Evolutionary conservation across 2,888 invertebrate genomes (phyloP), one percentile per base, ranked within the genome.

Genomic region (Oligia strigilis): DNA sequence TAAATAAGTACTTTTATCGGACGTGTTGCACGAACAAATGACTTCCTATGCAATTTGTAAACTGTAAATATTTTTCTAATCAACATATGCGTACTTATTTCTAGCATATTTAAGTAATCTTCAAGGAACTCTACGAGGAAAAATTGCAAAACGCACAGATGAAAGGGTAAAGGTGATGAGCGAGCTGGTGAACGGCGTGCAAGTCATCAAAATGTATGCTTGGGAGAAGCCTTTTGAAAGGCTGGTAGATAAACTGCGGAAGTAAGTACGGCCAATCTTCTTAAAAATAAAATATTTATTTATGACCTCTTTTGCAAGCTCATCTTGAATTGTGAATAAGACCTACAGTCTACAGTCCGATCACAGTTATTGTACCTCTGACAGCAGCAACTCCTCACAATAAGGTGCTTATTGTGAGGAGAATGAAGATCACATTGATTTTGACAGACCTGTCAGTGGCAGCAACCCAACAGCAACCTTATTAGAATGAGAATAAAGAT

Each of bases 161-260:
- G 98, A 98, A 92, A 96, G 99, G 84, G 98, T 99, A 23, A 97
- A 98, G 81, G 96, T 98, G 19, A 98, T 98, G 98, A 98, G 98
- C 88, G 98, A 99, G 94, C 97, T 99, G 77, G 98, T 99, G 11
- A 97, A 97, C 82, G 98, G 98, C 0, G 98, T 99, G 89, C 97
- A 98, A 90, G 98, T 98, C 1, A 98, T 99, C 88, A 99, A 99
- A 96, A 98, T 99, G 98, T 99, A 98, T 90, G 98, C 98, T 2
- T 99, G 99, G 98, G 99, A 99, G 92, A 98, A 97, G 85, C 98
- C 98, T 0, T 99, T 98, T 90, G 97, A 98, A 76, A 97, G 97
- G 78, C 94, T 98, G 0, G 98, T 98, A 4, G 97, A 97, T 73
- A 94, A 97, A 77, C 96, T 98, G 14, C 96, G 98, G 93, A 98